phyloP scores from a whole-genome alignment of 37 sponge, comb jelly and placozoan species.

The Mnemiopsis leidyi region DNA sequence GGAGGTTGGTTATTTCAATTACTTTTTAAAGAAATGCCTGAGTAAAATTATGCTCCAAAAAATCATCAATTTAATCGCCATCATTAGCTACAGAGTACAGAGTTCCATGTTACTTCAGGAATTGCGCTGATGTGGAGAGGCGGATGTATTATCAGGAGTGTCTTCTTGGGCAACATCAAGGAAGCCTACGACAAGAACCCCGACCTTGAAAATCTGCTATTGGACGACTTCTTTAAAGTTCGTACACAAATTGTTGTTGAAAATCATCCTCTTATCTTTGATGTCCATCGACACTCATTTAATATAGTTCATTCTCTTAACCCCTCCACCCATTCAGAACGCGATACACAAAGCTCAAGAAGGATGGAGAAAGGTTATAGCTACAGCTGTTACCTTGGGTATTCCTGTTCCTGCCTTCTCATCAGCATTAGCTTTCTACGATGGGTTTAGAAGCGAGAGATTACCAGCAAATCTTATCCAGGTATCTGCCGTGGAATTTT shows the following conservation, averaged over 20 bases:
- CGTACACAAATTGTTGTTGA: neutral
- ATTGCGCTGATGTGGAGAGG: slow-evolving; percentile 99
- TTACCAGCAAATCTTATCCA: slow-evolving; percentile 96
- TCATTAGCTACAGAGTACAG: too few species aligned
- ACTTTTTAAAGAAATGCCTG: neutral
- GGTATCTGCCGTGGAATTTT: too few species aligned
- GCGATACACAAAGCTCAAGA: slow-evolving; percentile 67
- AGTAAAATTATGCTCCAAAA: neutral
- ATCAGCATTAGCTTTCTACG: slow-evolving; percentile 97
- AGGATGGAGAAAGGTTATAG: slow-evolving; percentile 88
- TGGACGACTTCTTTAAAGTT: slow-evolving; percentile 94
- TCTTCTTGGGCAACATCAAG: slow-evolving; percentile 96
- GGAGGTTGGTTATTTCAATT: slow-evolving; percentile 66
- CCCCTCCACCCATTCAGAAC: neutral
- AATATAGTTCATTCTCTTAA: neutral
- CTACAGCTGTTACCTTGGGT: slow-evolving; percentile 79
- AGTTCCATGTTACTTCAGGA: slow-evolving; percentile 45
- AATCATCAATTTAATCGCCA: neutral
- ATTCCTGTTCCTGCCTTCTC: slow-evolving; percentile 93
- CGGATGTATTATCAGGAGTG: slow-evolving; percentile 96
- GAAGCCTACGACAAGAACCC: slow-evolving; percentile 94
- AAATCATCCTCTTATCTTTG: neutral
- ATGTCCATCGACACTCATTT: neutral
- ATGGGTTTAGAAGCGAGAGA: slow-evolving; percentile 80
- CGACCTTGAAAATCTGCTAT: slow-evolving; percentile 74